Base-by-base conservation (phyloP, 1,140 invertebrate species). In the Drosophila orosa region DNA sequence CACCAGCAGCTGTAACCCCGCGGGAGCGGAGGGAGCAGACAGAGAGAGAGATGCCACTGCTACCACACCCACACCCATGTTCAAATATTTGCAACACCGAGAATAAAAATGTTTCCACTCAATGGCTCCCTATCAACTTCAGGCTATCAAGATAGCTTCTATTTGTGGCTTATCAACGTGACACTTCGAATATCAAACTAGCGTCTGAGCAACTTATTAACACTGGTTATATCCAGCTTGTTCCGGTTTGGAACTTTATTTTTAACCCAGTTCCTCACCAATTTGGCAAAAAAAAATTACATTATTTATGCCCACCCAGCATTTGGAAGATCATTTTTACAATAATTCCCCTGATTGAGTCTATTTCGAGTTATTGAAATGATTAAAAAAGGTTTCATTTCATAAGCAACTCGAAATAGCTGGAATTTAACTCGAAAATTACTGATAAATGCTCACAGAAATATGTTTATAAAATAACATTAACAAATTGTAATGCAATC, bases 1-100 rank as follows among this genome's bases (percentile, higher is more conserved):
- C 84, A 87, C 67, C 73, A 78, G 65, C 85, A 84, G 61, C 45
- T 72, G 74, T 58, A 75, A 48, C 66, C 58, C 22, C 47, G 25
- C n/a, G 59, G 73, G 58, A 44, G 40, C 10, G n/a, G 13, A 13
- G 33, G 25, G 33, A n/a, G n/a, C n/a, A n/a, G n/a, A n/a, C n/a
- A n/a, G 58, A 7, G 33, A 29, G 15, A 2, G 15, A 52, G 59
- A 39, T 52, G 65, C 50, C 50, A 35, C 31, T 56, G 67, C 40
- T 40, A 33, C 29, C 29, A 5, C 25, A 17, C 9, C 45, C 45
- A 5, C n/a, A 48, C 27, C 29, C 50, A 35, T 10, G 45, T 39
- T 33, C 39, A 78, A 56, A 69, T 71, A 80, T 61, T 68, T 54
- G 62, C 71, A 25, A 77, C 59, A 56, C 65, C 24, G 65, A 37